Percentiles rank a stretch among this genome's conserved stretches.
Evolutionary conservation across 2,888 invertebrate genomes (phyloP).

Genomic region (Loripinus fragilis): DNA sequence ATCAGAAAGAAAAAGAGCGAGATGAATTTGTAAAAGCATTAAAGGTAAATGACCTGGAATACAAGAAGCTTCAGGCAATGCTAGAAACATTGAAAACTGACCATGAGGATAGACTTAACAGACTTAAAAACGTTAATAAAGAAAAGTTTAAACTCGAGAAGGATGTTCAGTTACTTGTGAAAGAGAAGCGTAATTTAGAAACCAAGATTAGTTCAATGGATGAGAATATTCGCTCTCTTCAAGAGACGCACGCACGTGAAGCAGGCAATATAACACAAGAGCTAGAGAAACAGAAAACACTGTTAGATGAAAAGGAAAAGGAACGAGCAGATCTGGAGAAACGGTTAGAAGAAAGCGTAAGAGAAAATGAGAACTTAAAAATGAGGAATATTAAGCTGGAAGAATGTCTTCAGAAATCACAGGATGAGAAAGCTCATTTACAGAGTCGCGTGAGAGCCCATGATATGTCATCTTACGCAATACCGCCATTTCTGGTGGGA

Average conservation of each 20-base stretch:
- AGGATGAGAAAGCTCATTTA: slow-evolving; percentile 53
- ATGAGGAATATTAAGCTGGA: slow-evolving; percentile 43
- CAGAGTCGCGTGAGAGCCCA: slow-evolving; percentile 46
- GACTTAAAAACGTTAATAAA: slow-evolving; percentile 49
- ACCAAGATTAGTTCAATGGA: slow-evolving; percentile 50
- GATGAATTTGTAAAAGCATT: slow-evolving; percentile 39
- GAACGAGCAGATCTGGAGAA: slow-evolving; percentile 51
- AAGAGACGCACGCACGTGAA: slow-evolving; percentile 45
- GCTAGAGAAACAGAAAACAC: slow-evolving; percentile 45
- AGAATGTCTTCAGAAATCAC: slow-evolving; percentile 47
- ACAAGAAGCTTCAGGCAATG: slow-evolving; percentile 48
- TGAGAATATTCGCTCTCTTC: slow-evolving; percentile 45
- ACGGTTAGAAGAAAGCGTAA: slow-evolving; percentile 46
- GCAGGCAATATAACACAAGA: slow-evolving; percentile 38
- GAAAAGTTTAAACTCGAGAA: slow-evolving; percentile 54
- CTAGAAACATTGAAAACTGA: slow-evolving; percentile 56
- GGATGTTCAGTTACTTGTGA: slow-evolving; percentile 43
- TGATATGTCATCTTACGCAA: slow-evolving; percentile 49
- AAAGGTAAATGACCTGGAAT: slow-evolving; percentile 51
- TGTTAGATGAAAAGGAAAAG: slow-evolving; percentile 45
- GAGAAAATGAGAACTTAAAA: slow-evolving; percentile 53
- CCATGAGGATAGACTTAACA: slow-evolving; percentile 54
- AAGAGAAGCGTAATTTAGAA: slow-evolving; percentile 52
- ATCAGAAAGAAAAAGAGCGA: slow-evolving; percentile 53
- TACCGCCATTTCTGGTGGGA: slow-evolving; percentile 54